phyloP scores from a whole-genome alignment of 1,140 invertebrate genomes.

The Drosophila dunni region DNA sequence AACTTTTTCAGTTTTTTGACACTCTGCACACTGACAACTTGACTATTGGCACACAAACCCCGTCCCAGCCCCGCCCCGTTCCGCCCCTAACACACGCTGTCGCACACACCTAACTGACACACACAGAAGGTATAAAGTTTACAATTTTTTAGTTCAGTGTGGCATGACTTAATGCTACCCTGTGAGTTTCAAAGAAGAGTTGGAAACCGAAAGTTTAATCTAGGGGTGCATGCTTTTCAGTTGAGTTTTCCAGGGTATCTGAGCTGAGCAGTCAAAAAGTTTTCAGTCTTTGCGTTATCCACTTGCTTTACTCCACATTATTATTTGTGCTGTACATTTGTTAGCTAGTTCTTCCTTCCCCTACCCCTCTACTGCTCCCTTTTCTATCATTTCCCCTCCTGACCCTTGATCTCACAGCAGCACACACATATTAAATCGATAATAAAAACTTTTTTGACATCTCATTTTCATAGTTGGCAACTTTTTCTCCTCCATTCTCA shows the following conservation, averaged over 20 bases:
- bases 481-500: slow-evolving; percentile 43
- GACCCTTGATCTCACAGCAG: slow-evolving; percentile 1
- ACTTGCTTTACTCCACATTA: slow-evolving; percentile 48
- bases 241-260: slow-evolving; percentile 1
- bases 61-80: slow-evolving; percentile 6
- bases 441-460: slow-evolving; percentile 84
- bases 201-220: not conserved
- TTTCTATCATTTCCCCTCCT: not conserved
- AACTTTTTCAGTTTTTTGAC: slow-evolving; percentile 37
- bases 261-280: slow-evolving; percentile 45
- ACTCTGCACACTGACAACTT: slow-evolving; percentile 37
- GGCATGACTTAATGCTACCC: not conserved
- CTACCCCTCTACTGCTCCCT: not conserved
- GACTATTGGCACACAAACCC: slow-evolving; percentile 6
- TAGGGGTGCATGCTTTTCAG: not conserved
- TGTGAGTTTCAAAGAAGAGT: not conserved
- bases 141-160: slow-evolving; percentile 43
- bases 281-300: slow-evolving; percentile 65
- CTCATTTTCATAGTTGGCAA: slow-evolving; percentile 82
- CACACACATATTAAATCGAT: slow-evolving; percentile 75
- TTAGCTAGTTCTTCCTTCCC: slow-evolving; percentile 36
- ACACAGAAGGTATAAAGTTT: slow-evolving; percentile 56
- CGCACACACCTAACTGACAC: slow-evolving; percentile 27
- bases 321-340: slow-evolving; percentile 69
- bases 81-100: not conserved